A percentile compares a stretch with the other conserved stretches of the same genome.
These are phyloP conservation scores for Gymnothorax javanicus DNA, from an alignment of 2,797 vertebrate species.

Conservation along the genomic window DNA sequence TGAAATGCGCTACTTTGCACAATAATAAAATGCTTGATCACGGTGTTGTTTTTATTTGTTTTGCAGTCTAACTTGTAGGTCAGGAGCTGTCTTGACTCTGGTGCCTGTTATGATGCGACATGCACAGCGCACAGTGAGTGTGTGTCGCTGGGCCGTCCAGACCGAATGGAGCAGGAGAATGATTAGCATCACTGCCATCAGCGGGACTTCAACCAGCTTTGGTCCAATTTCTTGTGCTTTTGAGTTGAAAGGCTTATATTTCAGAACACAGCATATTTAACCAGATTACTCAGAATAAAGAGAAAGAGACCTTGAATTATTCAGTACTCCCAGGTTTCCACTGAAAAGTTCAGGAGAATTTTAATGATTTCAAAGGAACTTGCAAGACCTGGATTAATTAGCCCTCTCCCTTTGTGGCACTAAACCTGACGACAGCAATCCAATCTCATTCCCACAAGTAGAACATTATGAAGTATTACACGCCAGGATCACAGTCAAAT, in stretches of 20 bases:
- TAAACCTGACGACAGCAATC: constrained; percentile 74
- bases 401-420: constrained; percentile 71
- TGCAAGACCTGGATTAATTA: constrained; percentile 68
- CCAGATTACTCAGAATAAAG: constrained; percentile 43
- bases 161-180: constrained; percentile 53
- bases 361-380: constrained; percentile 57
- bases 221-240: constrained; percentile 19
- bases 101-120: constrained; percentile 50
- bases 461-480: constrained; percentile 81
- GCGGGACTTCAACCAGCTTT: constrained; percentile 42
- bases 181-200: constrained; percentile 47
- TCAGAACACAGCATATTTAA: constrained; percentile 44
- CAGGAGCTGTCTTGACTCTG: constrained; percentile 21
- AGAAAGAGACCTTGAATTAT: constrained; percentile 38
- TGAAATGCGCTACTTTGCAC: neutral
- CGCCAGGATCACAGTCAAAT: constrained; percentile 76
- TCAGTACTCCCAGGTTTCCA: constrained; percentile 33
- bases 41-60: neutral
- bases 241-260: constrained; percentile 45
- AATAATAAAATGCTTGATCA: neutral
- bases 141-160: constrained; percentile 37
- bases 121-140: constrained; percentile 45
- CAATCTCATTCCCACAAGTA: constrained; percentile 54
- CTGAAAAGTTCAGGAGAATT: constrained; percentile 36
- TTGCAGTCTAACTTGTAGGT: neutral